Percentiles rank a stretch among this genome's conserved stretches.
Conservation (phyloP, 2,797 vertebrate genomes). For the Numenius phaeopus region DNA sequence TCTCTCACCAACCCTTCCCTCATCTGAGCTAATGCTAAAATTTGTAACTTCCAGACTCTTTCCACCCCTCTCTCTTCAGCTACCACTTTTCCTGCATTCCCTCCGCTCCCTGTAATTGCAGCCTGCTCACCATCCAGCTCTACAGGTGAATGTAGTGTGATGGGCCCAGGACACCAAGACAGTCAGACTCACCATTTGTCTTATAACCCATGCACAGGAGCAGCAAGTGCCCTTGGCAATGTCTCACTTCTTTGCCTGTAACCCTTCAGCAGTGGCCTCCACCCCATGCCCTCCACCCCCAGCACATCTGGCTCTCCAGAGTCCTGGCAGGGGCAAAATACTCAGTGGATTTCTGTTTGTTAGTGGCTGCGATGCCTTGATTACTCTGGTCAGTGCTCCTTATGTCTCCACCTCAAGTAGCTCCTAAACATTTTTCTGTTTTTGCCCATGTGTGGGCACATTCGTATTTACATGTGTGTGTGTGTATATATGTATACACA, state of each 20-base stretch:
- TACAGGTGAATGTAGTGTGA: not conserved
- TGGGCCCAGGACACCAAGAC: not conserved
- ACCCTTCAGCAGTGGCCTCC: not conserved
- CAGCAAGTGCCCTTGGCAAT: not conserved
- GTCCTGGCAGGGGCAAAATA: not conserved
- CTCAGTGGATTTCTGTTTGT: not conserved
- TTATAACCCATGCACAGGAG: not conserved
- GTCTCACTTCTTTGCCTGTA: not conserved
- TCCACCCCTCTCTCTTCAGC: not conserved
- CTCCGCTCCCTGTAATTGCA: not conserved
- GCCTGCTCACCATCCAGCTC: not conserved
- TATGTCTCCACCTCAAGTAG: not conserved
- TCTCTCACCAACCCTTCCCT: not conserved
- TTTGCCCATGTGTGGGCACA: not conserved
- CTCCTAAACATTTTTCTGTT: not conserved
- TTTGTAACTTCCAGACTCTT: not conserved
- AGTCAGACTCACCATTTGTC: not conserved
- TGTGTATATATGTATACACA: not conserved
- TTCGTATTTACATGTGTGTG: too few species aligned
- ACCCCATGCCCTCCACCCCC: not conserved
- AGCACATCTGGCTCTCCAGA: not conserved
- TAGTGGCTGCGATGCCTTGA: not conserved
- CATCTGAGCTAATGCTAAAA: not conserved
- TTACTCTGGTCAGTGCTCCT: not conserved
- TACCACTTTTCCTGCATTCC: not conserved